Evolutionary conservation across 2,888 invertebrate species (phyloP), one percentile per base, ranked within the genome.

Genomic region (Drosophila barbarae): DNA sequence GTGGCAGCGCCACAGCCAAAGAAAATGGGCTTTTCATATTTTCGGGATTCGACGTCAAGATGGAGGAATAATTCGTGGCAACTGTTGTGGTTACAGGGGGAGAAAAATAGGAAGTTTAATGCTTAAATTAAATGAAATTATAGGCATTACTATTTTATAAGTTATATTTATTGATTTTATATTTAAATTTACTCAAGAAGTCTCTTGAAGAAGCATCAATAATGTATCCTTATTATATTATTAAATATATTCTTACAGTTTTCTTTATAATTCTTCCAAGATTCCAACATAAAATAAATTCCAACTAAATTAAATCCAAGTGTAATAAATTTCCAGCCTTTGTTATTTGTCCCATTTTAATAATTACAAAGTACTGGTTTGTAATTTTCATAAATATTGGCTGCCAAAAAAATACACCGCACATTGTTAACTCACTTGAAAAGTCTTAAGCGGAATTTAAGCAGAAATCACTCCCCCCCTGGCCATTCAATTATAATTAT

Each of bases 11-110:
- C 41, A 13, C 30, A 26, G 46, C 30, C 8, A 21, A 52, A 38
- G 42, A 42, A 67, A 53, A 49, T 44, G 53, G 26, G 36, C 32
- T 60, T 53, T 68, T 44, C 69, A 53, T 38, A 21, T 32, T 15
- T 52, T 41, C 42, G 15, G 66, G 10, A 13, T n/a, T 42, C 13
- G 30, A 10, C 21, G 36, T 35, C 9, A 42, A 41, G 63, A n/a
- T 12, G 32, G 9, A 23, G 36, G 23, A 67, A 51, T 58, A 26
- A 35, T 55, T 21, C 15, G 18, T 35, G 41, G 32, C 15, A 38
- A 18, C 30, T 35, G 44, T 28, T 60, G 2, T 18, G 30, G 26
- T 32, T 26, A 8, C 12, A 32, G 10, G 10, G 10, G 5, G 8
- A 46, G 10, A 47, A 61, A 30, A 30, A 10, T 10, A 2, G 10